These are phyloP conservation scores for Sebastes nivosus DNA, from an alignment of 2,797 vertebrate species.

Conservation along the genomic window DNA sequence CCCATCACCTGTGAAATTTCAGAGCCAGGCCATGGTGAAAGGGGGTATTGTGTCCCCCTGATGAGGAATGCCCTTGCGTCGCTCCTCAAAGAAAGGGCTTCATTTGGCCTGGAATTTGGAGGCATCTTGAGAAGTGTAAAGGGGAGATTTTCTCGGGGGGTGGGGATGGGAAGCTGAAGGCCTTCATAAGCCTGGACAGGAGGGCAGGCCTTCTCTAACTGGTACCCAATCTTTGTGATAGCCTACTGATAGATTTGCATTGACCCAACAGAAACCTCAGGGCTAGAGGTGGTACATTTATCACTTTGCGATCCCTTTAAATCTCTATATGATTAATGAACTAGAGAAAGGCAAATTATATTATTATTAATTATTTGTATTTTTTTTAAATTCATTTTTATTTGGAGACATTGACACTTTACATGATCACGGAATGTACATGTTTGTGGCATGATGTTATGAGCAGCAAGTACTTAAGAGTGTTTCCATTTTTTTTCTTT, in stretches of 20 bases:
- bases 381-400: no score
- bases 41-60: conserved; percentile 90
- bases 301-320: background rate
- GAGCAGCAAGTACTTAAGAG: no score
- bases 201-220: background rate
- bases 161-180: conserved; percentile 45
- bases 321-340: background rate
- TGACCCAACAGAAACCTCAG: background rate
- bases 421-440: no score
- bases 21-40: conserved; percentile 91
- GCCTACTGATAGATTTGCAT: background rate
- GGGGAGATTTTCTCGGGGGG: conserved; percentile 73
- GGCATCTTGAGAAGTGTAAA: conserved; percentile 88
- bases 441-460: no score
- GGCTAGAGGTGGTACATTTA: background rate
- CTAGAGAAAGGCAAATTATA: no score
- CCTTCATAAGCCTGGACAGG: conserved; percentile 31
- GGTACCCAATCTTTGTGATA: background rate
- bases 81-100: conserved; percentile 92
- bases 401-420: no score
- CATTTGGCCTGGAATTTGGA: conserved; percentile 96
- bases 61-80: conserved; percentile 89
- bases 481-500: no score
- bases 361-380: no score
- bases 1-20: conserved; percentile 97